These are phyloP conservation scores for Drosophila orosa DNA, from an alignment of 1,140 invertebrate species.

Conservation along the genomic window DNA sequence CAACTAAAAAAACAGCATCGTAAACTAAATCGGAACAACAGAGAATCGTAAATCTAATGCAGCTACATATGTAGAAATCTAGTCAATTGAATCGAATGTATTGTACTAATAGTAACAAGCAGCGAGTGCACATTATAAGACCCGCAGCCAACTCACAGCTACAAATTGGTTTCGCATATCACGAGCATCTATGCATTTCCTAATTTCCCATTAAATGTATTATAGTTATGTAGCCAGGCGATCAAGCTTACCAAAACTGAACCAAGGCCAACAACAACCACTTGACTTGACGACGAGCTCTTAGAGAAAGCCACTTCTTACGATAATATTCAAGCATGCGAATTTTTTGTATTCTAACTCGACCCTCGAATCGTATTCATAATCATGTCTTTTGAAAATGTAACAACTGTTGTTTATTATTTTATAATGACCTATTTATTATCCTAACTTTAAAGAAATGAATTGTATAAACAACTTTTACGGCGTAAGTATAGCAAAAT, in stretches of 20 bases:
- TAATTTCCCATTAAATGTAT: slow-evolving; percentile 72
- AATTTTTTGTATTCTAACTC: slow-evolving; percentile 58
- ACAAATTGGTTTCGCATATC: slow-evolving; percentile 75
- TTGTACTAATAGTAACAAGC: slow-evolving; percentile 70
- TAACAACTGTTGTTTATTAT: slow-evolving; percentile 79
- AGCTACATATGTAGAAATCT: slow-evolving; percentile 79
- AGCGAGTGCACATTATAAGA: slow-evolving; percentile 39
- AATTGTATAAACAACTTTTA: slow-evolving; percentile 76
- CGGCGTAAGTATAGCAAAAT: slow-evolving; percentile 67
- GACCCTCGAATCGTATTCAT: slow-evolving; percentile 55
- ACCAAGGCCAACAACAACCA: slow-evolving; percentile 46
- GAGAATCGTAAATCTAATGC: slow-evolving; percentile 57
- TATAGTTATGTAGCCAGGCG: slow-evolving; percentile 70
- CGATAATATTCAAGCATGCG: slow-evolving; percentile 63
- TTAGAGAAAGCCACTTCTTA: slow-evolving; percentile 55
- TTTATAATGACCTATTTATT: slow-evolving; percentile 81
- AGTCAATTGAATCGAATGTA: slow-evolving; percentile 82
- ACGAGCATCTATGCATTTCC: slow-evolving; percentile 59
- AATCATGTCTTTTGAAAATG: slow-evolving; percentile 61
- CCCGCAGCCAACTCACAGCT: slow-evolving; percentile 34
- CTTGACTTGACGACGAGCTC: slow-evolving; percentile 56
- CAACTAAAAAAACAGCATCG: slow-evolving; percentile 39
- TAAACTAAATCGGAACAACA: slow-evolving; percentile 41
- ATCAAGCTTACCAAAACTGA: slow-evolving; percentile 32
- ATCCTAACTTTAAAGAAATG: slow-evolving; percentile 72